phyloP scores from a whole-genome alignment of 2,113 vertebrate species.

The Ranitomeya variabilis region DNA sequence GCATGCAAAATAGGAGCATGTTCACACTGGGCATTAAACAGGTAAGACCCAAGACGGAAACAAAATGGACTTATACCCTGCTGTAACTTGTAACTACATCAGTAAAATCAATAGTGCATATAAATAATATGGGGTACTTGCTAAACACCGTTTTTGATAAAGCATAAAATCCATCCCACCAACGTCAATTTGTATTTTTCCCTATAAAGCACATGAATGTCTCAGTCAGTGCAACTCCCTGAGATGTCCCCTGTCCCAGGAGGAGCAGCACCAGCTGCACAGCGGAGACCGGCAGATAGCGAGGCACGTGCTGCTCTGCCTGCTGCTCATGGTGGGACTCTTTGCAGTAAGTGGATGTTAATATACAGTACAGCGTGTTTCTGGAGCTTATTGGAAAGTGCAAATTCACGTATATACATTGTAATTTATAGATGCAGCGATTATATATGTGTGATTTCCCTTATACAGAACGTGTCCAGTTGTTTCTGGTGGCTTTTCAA shows the following conservation, averaged over 20 bases:
- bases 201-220: conserved; percentile 76
- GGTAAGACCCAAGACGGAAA: too few relatives aligned
- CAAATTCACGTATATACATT: too few relatives aligned
- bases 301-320: conserved; percentile 87
- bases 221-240: conserved; percentile 77
- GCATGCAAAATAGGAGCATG: too few relatives aligned
- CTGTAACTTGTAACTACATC: too few relatives aligned
- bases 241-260: conserved; percentile 81
- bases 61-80: too few relatives aligned
- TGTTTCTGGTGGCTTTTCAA: conserved; percentile 93
- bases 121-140: too few relatives aligned
- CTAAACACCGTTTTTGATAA: too few relatives aligned
- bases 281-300: conserved; percentile 80
- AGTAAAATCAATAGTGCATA: too few relatives aligned
- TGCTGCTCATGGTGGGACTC: conserved; percentile 86
- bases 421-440: too few relatives aligned
- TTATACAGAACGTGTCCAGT: conserved; percentile 86
- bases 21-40: too few relatives aligned
- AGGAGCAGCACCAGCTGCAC: conserved; percentile 81
- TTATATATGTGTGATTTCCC: not conserved
- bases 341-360: conserved; percentile 83
- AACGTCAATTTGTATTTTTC: not conserved
- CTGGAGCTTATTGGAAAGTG: not conserved
- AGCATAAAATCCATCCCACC: too few relatives aligned
- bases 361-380: not conserved